Evolutionary conservation across 2,888 invertebrate species (phyloP), one percentile per base, ranked within the genome.

Genomic region (Caenorhabditis doughertyi): DNA sequence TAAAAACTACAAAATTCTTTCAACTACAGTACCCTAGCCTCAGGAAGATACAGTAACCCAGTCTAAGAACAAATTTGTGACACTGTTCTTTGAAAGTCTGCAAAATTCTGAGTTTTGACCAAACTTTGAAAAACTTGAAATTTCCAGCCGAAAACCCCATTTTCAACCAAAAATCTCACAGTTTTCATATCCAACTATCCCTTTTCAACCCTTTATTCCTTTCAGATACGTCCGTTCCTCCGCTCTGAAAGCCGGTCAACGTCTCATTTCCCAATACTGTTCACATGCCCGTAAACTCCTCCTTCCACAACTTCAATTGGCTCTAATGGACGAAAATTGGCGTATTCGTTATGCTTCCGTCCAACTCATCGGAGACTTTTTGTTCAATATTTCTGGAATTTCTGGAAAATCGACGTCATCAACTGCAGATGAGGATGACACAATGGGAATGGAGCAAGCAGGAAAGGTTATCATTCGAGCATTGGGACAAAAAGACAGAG

Each of bases 401-500:
- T 96, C 97, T 32, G 98, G 98, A 70, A 99, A 99, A 93, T 98
- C 98, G 97, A 97, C 97, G 42, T 98, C 98, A 0, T 97, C 98
- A 93, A 97, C 97, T 0, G 97, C 97, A 0, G 96, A 86, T 86
- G 98, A 99, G 92, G 99, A 99, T 92, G 99, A 99, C 92, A 99
- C 98, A 93, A 98, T 99, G 92, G 99, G 98, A 81, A 98, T 98
- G 0, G 97, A 97, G 92, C 96, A 96, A 92, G 97, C 97, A 0
- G 97, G 97, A 91, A 94, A 95, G 92, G 96, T 97, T 0, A 98
- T 98, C 85, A 95, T 97, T 88, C 94, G 94, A 65, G 95, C 96
- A 11, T 94, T 99, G 64, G 98, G 98, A 0, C 94, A 94, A 1
- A 97, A 97, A 91, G 93, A 97, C 55, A 94, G 98, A 70, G 97